Base-by-base conservation (phyloP, 64 coral and sea anemone genomes). In the Exaiptasia diaphana region DNA sequence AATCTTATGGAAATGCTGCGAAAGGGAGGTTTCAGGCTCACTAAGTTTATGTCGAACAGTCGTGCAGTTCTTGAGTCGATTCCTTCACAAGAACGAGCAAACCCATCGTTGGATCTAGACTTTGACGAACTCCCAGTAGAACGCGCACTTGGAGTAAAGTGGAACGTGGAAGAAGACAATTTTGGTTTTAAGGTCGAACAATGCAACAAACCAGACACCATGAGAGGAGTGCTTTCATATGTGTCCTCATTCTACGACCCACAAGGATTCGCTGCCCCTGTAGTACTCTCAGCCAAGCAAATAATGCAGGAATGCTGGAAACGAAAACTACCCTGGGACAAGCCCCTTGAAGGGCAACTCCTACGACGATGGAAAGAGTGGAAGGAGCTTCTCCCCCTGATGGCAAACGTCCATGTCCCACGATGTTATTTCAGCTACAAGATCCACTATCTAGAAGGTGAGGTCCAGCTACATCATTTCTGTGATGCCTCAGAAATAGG, bases 11-110 rank as follows among this genome's bases (percentile, higher is more conserved):
- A 20, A 56, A 50, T 87, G 5, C 38, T 26, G 4, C 56, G 42
- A 2, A 93, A 44, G 37, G 90, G 83, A 15, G 83, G 83, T 0
- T 93, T 93, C 31, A 81, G 58, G 5, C 59, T 93, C 0, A 81
- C 69, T 0, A 93, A 93, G 39, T 93, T 81, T 55, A 43, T 73
- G 2, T 46, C 23, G 0, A 80, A 88, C 26, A 56, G 37, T 17
- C 50, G 27, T 0, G 10, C 42, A 17, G 75, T 88, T 10, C 40
- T 71, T 5, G 48, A 36, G 13, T 1, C 35, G 5, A 61, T 72
- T 3, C 64, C 75, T 17, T 22, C 4, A 5, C 5, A 46, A 42
- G 37, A 71, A 71, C 15, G 80, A 44, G 67, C 65, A 12, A 29
- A 0, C 0, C 67, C 65, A 5, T 26, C 64, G 0, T 7, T 72